Evolutionary conservation across 2,888 invertebrate species (phyloP).

Genomic region (Tiliacea aurago): DNA sequence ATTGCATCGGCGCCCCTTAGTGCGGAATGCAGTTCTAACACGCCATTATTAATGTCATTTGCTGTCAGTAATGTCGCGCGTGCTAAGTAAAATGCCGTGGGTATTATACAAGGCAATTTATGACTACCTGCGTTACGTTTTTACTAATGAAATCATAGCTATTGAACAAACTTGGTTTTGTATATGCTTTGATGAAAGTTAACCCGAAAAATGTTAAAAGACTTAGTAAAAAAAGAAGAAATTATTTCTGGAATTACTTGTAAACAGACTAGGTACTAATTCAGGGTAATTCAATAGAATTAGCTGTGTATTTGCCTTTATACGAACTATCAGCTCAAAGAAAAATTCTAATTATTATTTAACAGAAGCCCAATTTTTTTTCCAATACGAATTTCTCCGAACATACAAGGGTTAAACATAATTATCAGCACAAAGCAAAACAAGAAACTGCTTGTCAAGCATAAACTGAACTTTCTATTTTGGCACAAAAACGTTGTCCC

Average conservation of each 20-base stretch:
- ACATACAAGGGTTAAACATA: constrained; percentile 9
- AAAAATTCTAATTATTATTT: not conserved
- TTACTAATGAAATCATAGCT: constrained; percentile 3
- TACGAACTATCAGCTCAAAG: not conserved
- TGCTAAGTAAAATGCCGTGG: not conserved
- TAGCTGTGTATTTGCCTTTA: not conserved
- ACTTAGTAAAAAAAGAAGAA: not conserved
- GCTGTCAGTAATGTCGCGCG: constrained; percentile 27
- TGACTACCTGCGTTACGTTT: constrained; percentile 13
- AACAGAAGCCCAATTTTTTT: constrained; percentile 10
- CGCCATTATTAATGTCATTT: constrained; percentile 46
- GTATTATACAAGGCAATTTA: constrained; percentile 28
- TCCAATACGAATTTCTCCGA: constrained; percentile 2
- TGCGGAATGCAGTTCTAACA: constrained; percentile 38
- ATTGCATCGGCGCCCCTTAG: constrained; percentile 28
- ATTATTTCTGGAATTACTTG: not conserved
- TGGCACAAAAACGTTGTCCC: constrained; percentile 70
- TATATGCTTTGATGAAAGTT: no score
- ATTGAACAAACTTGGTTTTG: not conserved
- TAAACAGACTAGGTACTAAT: not conserved
- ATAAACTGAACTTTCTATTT: constrained; percentile 52
- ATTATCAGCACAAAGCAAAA: constrained; percentile 29
- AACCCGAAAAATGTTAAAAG: not conserved
- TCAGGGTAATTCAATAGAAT: not conserved
- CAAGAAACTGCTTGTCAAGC: constrained; percentile 44